These are phyloP conservation scores for Petrolisthes cinctipes DNA, from an alignment of 2,888 invertebrate genomes.

Conservation along the genomic window DNA sequence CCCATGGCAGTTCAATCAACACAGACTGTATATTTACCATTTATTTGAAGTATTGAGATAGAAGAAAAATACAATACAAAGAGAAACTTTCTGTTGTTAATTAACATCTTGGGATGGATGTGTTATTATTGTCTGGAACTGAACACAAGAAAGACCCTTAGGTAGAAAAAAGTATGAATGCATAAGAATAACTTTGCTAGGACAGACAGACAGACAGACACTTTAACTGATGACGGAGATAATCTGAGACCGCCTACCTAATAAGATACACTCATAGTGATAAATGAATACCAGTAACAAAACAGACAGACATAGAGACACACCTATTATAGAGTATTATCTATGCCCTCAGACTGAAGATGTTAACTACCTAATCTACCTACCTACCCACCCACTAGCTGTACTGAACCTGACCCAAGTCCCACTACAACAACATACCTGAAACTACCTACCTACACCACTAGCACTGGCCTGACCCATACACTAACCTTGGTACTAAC, in stretches of 20 bases:
- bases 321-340: background rate
- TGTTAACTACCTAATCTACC: background rate
- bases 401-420: background rate
- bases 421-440: background rate
- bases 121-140: too few relatives aligned
- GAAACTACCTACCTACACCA: background rate
- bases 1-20: too few relatives aligned
- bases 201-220: too few relatives aligned
- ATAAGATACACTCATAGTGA: too few relatives aligned
- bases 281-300: background rate
- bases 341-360: background rate
- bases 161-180: background rate
- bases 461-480: background rate
- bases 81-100: background rate
- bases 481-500: conserved; percentile 63
- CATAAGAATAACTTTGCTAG: background rate
- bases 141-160: background rate
- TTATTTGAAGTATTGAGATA: too few relatives aligned
- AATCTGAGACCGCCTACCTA: too few relatives aligned
- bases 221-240: too few relatives aligned
- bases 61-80: too few relatives aligned
- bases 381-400: background rate
- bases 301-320: background rate
- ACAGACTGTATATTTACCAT: too few relatives aligned
- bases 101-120: background rate